Evolutionary conservation across 1,140 invertebrate species (phyloP).

Genomic region (Gonioctena quinquepunctata): DNA sequence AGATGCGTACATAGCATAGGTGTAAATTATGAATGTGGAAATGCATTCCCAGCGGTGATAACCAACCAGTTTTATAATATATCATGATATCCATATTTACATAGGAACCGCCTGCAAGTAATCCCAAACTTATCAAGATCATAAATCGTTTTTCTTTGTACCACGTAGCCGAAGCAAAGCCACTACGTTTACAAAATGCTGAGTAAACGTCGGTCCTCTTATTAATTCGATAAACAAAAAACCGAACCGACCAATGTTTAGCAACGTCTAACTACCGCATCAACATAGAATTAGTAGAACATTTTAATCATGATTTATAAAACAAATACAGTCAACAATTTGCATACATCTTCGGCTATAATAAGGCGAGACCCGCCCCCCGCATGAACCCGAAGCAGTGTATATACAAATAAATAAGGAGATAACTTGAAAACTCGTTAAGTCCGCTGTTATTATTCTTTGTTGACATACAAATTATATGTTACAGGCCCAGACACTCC

Average conservation of each 20-base stretch:
- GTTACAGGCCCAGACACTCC: constrained; percentile 42
- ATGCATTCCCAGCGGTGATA: background rate
- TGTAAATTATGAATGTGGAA: background rate
- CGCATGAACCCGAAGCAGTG: background rate
- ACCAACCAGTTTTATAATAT: background rate
- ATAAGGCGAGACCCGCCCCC: constrained; percentile 27
- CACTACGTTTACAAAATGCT: background rate
- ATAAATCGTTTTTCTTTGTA: background rate
- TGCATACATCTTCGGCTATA: constrained; percentile 34
- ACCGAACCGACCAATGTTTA: background rate
- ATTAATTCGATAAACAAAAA: too few species aligned
- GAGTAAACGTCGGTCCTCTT: background rate
- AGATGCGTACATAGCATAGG: too few species aligned
- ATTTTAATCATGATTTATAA: constrained; percentile 43
- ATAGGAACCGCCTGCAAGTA: background rate
- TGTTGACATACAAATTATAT: constrained; percentile 54
- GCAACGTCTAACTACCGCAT: constrained; percentile 16
- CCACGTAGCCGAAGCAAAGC: background rate
- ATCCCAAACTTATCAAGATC: background rate
- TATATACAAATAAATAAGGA: constrained; percentile 41
- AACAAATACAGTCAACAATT: constrained; percentile 41
- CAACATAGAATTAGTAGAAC: constrained; percentile 17
- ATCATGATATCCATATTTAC: background rate
- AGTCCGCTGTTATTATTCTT: constrained; percentile 50
- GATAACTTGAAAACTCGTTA: constrained; percentile 50